Base-by-base conservation (phyloP, 1,140 invertebrate species). In the Aphelenchoides besseyi region DNA sequence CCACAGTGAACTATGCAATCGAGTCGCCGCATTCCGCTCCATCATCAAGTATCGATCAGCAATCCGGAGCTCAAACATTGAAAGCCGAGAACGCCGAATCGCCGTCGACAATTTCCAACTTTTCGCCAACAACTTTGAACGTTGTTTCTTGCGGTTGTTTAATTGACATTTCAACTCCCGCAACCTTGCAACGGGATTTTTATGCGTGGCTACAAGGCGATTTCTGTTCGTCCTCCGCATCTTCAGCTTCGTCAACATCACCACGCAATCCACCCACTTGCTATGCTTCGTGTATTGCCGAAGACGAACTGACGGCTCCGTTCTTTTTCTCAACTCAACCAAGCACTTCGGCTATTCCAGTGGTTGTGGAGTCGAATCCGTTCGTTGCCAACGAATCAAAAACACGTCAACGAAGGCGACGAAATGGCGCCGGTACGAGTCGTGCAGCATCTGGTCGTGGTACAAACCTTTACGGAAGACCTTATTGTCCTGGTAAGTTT, bases 381-480 rank as follows among this genome's bases (percentile, higher is more conserved):
- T n/a, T n/a, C n/a, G 36, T 18, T 12, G 69, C 18, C 8, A 48
- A 26, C 3, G 33, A 73, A 8, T 23, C 16, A 8, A 72, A 72
- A 36, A n/a, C 70, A 63, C 3, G 70, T 9, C 18, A n/a, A 18
- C 70, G 70, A 16, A 23, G 70, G n/a, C 28, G 55, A 41, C 30
- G 70, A 71, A 74, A 72, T 23, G 41, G 41, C 41, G 41, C 12
- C 41, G 41, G 41, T 23, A 48, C 41, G 12, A n/a, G n/a, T 12
- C 12, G 26, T 16, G 1, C 12, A 12, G n/a, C n/a, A 26, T 70
- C 53, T 54, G 54, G 69, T 33, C 72, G 82, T 26, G 81, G 81
- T 2, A 82, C 81, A 29, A 82, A 82, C 71, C 63, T 82, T 3
- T 82, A 82, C 61, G 81, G 81, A n/a, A 54, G 81, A 16, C 76